phyloP scores from a whole-genome alignment of 2,797 vertebrate species.

The Melanotaenia boesemani region DNA sequence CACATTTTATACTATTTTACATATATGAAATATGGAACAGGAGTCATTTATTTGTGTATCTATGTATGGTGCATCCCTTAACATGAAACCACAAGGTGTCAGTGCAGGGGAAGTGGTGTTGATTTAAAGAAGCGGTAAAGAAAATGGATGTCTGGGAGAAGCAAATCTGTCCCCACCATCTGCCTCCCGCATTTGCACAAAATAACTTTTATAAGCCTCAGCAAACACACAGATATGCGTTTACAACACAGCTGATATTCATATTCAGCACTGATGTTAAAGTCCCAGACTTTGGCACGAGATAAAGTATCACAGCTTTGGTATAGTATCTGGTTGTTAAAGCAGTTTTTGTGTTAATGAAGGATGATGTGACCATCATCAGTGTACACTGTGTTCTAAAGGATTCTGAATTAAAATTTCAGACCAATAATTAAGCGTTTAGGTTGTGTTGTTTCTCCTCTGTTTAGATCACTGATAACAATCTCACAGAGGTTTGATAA shows the following conservation, averaged over 20 bases:
- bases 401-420: too few species aligned
- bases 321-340: slow-evolving; percentile 34
- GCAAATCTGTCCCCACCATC: slow-evolving; percentile 79
- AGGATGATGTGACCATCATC: slow-evolving; percentile 38
- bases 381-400: background rate
- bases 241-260: slow-evolving; percentile 26
- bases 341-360: slow-evolving; percentile 51
- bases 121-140: slow-evolving; percentile 50
- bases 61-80: slow-evolving; percentile 4
- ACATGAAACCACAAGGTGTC: slow-evolving; percentile 34
- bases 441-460: too few species aligned
- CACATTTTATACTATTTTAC: background rate
- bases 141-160: slow-evolving; percentile 60
- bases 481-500: too few species aligned
- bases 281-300: slow-evolving; percentile 9
- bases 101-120: slow-evolving; percentile 34
- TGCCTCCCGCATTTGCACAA: slow-evolving; percentile 67
- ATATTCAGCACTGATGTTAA: slow-evolving; percentile 10
- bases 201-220: slow-evolving; percentile 62
- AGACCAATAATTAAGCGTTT: too few species aligned
- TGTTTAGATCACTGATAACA: too few species aligned
- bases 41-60: slow-evolving; percentile 21
- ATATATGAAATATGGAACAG: slow-evolving; percentile 8
- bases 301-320: slow-evolving; percentile 21
- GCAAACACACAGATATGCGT: slow-evolving; percentile 59